Evolutionary conservation across 2,797 vertebrate species (phyloP).

Genomic region (Emys orbicularis): DNA sequence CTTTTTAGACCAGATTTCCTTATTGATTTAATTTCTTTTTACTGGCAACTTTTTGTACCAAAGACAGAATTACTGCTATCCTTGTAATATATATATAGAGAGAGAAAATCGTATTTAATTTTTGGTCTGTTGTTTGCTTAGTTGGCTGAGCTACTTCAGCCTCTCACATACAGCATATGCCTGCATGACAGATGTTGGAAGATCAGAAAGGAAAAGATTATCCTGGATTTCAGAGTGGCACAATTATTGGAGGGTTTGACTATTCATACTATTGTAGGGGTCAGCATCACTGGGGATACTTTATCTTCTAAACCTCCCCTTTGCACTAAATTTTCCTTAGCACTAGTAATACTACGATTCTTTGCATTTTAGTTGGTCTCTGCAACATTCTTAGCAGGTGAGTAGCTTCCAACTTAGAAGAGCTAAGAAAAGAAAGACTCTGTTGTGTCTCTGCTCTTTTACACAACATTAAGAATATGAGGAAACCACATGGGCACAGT

Average conservation of each 20-base stretch:
- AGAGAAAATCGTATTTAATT: neutral
- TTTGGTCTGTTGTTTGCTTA: neutral
- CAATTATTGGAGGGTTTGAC: neutral
- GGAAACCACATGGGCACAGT: fast-evolving
- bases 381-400: neutral
- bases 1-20: neutral
- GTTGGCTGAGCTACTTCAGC: neutral
- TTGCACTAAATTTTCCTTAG: neutral
- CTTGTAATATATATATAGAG: neutral
- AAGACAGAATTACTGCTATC: neutral
- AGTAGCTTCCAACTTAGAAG: neutral
- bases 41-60: neutral
- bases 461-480: neutral
- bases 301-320: neutral
- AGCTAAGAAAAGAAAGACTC: neutral
- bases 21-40: neutral
- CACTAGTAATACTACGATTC: neutral
- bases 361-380: neutral
- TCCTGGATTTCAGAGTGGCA: neutral
- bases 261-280: neutral
- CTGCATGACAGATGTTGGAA: neutral
- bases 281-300: neutral
- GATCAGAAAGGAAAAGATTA: neutral
- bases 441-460: neutral
- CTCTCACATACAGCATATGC: neutral